A percentile compares a stretch with the other conserved stretches of the same genome.
Conservation (phyloP, 2,113 vertebrate species). For the Dermatemys mawii region DNA sequence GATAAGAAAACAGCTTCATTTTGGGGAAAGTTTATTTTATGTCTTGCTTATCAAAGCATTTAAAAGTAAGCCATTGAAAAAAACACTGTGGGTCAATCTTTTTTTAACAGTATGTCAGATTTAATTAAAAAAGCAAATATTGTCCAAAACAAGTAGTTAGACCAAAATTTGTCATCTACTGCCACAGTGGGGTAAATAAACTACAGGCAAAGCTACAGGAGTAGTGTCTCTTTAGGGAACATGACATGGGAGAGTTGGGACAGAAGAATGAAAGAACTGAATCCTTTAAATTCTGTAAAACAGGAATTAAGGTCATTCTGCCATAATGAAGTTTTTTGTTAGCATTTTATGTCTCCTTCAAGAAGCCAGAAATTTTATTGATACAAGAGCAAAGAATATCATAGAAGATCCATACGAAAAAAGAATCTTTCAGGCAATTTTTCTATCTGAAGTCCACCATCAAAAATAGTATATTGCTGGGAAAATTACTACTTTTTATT, state of each 20-base stretch:
- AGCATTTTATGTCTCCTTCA: slow-evolving; percentile 14
- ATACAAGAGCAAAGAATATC: slow-evolving; percentile 5
- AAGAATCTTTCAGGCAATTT: background rate
- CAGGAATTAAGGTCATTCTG: background rate
- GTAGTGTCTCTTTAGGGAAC: background rate
- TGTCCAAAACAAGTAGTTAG: too few species aligned
- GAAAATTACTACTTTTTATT: background rate
- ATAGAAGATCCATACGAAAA: background rate
- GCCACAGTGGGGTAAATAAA: slow-evolving; percentile 26
- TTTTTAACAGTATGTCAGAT: slow-evolving; percentile 22
- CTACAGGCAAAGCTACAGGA: slow-evolving; percentile 57
- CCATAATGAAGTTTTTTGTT: slow-evolving; percentile 3
- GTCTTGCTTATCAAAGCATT: too few species aligned
- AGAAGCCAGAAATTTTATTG: slow-evolving; percentile 8
- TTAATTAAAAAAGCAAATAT: too few species aligned
- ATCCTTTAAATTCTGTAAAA: slow-evolving; percentile 6
- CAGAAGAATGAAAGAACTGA: background rate
- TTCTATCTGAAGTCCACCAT: background rate
- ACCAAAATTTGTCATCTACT: slow-evolving; percentile 44
- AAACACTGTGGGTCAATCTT: slow-evolving; percentile 29
- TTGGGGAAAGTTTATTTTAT: background rate
- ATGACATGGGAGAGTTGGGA: background rate
- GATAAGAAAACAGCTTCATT: background rate
- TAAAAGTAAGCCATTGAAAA: background rate
- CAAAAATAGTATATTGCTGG: background rate